Evolutionary conservation across 2,113 vertebrate species (phyloP), one percentile per base, ranked within the genome.

Genomic region (Nyctereutes procyonoides): DNA sequence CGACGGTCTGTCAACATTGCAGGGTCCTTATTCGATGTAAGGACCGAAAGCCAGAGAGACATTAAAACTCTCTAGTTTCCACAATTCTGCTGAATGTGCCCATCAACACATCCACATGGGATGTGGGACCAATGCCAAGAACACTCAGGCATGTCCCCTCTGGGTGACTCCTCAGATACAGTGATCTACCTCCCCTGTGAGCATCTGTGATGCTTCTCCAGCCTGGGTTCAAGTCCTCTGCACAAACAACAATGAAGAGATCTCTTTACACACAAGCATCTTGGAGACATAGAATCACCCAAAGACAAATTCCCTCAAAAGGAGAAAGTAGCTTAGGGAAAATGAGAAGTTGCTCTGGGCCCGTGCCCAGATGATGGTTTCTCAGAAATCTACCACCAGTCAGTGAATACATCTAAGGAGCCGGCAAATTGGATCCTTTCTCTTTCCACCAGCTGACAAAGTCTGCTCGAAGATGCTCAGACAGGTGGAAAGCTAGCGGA

Each of bases 401-500:
- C 26, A 0, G 69, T 10, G 73, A 79, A n/a, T 51, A 76, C 77
- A 90, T 17, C 43, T 51, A 24, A 79, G 58, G 51, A 48, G 32
- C 90, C 91, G n/a, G 60, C 94, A 95, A 58, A 62, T 90, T 19
- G 20, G 88, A 82, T 81, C 15, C 55, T 92, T 96, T 63, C 63
- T 97, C 81, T n/a, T 87, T 63, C 79, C 32, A 4, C 32, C 24
- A 95, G 58, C 93, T 19, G 1, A 77, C 2, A 12, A 74, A 38
- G 22, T 63, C 76, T 83, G 76, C 35, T 80, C 19, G 1, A 30
- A 55, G 56, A 32, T 73, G 58, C 74, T 43, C 1, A 95, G 89
- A 28, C 77, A 93, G 97, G 96, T 76, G 88, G 95, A 32, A 82
- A 92, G 69, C 74, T 80, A 90, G 83, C 32, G 32, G 79, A 97